Percentiles rank a stretch among this genome's conserved stretches.
Conservation (phyloP, 2,797 vertebrate species). For the Pseudotriccus pelzelni region DNA sequence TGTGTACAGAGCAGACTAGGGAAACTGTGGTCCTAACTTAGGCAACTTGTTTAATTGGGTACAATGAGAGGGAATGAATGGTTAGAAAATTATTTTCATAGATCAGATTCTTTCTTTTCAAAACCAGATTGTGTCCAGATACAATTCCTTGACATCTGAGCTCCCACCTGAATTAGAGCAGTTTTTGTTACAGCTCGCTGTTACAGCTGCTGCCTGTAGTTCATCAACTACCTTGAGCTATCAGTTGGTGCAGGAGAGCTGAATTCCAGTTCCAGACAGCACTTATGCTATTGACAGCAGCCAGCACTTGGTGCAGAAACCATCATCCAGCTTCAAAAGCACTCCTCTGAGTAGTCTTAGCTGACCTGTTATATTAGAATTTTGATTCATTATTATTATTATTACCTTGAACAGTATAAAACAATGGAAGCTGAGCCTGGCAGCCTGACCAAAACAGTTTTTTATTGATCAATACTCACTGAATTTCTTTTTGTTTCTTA, state of each 20-base stretch:
- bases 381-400: not conserved
- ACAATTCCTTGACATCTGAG: not conserved
- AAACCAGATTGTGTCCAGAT: not conserved
- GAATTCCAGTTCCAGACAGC: not conserved
- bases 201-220: not conserved
- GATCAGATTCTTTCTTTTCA: not conserved
- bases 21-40: not conserved
- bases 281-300: not conserved
- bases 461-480: not conserved
- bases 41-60: not conserved
- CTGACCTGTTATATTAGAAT: not conserved
- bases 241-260: not conserved
- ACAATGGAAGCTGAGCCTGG: not conserved
- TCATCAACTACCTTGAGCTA: not conserved
- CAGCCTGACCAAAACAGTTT: not conserved
- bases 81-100: not conserved
- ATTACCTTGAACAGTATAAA: not conserved
- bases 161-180: not conserved
- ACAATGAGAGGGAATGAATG: not conserved
- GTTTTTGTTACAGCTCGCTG: not conserved
- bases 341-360: not conserved
- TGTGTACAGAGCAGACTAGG: not conserved
- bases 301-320: not conserved
- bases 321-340: not conserved
- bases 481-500: not conserved